Conservation (phyloP, 2,797 vertebrate genomes). For the Smutsia gigantea region DNA sequence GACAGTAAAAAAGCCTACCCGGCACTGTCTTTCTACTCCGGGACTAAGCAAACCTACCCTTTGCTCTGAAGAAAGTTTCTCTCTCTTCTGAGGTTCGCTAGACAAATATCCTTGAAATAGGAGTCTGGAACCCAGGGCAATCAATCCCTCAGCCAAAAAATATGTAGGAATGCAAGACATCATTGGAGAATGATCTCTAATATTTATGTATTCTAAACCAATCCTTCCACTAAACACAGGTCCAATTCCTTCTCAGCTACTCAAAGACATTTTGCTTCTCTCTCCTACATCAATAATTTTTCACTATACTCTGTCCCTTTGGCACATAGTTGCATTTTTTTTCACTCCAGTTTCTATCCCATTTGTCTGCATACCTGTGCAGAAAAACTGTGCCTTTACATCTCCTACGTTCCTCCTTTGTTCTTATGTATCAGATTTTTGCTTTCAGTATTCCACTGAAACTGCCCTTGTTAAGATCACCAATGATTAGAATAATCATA, state of each 20-base stretch:
- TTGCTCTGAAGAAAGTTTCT: not conserved
- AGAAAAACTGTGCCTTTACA: not conserved
- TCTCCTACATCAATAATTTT: not conserved
- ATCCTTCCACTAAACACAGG: not conserved
- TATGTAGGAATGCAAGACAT: not conserved
- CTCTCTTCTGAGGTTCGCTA: not conserved
- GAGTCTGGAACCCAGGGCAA: not conserved
- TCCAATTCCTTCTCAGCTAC: not conserved
- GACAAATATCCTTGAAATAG: not conserved
- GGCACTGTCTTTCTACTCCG: not conserved
- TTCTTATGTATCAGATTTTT: not conserved
- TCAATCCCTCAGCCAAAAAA: not conserved
- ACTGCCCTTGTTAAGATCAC: not conserved
- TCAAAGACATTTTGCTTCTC: not conserved
- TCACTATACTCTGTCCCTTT: not conserved
- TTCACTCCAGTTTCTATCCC: not conserved
- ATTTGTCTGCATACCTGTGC: not conserved
- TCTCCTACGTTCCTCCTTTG: not conserved
- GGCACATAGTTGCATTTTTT: not conserved
- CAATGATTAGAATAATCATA: not conserved
- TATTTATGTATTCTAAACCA: not conserved
- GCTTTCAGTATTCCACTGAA: not conserved
- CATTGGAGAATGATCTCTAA: not conserved
- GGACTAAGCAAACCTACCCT: not conserved
- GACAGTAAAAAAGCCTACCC: not conserved